These are phyloP conservation scores for Sphaerophoria rueppellii DNA, from an alignment of 2,888 invertebrate species.

Conservation along the genomic window DNA sequence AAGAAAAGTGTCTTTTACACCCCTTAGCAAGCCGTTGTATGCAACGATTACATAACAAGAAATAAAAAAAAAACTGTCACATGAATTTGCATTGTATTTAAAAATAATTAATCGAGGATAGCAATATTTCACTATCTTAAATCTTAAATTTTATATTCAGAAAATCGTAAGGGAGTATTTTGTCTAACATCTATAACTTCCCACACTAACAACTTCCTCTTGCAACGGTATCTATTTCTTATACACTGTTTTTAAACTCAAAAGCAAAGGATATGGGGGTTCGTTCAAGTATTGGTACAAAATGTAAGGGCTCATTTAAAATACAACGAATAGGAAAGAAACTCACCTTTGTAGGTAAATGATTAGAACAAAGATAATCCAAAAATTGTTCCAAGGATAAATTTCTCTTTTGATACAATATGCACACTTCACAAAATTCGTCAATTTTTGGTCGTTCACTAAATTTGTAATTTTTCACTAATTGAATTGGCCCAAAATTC, in stretches of 20 bases:
- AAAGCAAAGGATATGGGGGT: background rate
- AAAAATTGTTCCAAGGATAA: conserved; percentile 18
- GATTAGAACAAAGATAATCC: conserved; percentile 15
- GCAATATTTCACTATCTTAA: background rate
- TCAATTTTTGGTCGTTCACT: background rate
- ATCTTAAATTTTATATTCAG: background rate
- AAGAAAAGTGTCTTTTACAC: background rate
- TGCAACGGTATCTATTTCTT: conserved; percentile 6
- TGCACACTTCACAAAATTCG: conserved; percentile 5
- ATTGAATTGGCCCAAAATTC: background rate
- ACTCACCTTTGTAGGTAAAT: conserved; percentile 23
- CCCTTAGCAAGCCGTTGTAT: background rate
- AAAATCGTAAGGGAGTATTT: conserved; percentile 10
- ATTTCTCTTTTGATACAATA: background rate
- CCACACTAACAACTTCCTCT: background rate
- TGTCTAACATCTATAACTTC: background rate
- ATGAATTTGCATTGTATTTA: background rate
- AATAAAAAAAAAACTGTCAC: too few relatives aligned
- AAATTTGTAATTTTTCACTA: conserved; percentile 3
- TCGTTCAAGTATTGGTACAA: background rate
- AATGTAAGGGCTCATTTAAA: background rate
- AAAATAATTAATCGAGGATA: background rate
- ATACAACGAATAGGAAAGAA: conserved; percentile 18
- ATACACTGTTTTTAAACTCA: background rate
- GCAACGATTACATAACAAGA: too few relatives aligned